phyloP scores from a whole-genome alignment of 2,113 vertebrate species.

The Dicentrarchus labrax region DNA sequence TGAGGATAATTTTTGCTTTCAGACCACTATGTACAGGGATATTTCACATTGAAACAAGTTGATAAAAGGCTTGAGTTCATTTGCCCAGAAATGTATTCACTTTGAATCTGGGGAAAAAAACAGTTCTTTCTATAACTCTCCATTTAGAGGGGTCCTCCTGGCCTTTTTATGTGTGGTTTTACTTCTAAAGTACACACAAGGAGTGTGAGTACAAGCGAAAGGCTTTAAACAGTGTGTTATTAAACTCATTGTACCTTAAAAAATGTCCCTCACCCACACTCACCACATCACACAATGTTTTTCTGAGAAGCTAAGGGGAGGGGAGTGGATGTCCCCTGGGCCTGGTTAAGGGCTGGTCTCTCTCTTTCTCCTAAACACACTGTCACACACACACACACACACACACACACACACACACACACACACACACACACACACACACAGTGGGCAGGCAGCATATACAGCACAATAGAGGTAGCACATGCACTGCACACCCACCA shows the following conservation, averaged over 20 bases:
- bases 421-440: background rate
- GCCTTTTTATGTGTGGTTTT: conserved; percentile 7
- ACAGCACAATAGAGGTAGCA: conserved; percentile 19
- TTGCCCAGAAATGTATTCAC: background rate
- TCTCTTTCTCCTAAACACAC: background rate
- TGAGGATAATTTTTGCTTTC: background rate
- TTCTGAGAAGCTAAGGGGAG: conserved; percentile 54
- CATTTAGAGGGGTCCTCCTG: background rate
- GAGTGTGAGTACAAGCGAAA: conserved; percentile 4
- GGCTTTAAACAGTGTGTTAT: conserved; percentile 15
- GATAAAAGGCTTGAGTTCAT: background rate
- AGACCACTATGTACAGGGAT: background rate
- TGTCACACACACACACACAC: background rate
- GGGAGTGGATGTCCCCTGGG: background rate
- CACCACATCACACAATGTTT: conserved; percentile 27
- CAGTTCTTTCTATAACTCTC: background rate
- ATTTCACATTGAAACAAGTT: background rate
- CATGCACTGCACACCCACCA: conserved; percentile 44
- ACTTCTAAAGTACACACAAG: conserved; percentile 35
- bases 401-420: background rate
- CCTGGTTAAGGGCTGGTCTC: conserved; percentile 8
- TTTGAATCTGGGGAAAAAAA: background rate
- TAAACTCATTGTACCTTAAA: conserved; percentile 52
- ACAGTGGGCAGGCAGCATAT: background rate
- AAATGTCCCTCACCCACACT: conserved; percentile 25